These are phyloP conservation scores for Meganola albula DNA, from an alignment of 2,888 invertebrate genomes.

Conservation along the genomic window DNA sequence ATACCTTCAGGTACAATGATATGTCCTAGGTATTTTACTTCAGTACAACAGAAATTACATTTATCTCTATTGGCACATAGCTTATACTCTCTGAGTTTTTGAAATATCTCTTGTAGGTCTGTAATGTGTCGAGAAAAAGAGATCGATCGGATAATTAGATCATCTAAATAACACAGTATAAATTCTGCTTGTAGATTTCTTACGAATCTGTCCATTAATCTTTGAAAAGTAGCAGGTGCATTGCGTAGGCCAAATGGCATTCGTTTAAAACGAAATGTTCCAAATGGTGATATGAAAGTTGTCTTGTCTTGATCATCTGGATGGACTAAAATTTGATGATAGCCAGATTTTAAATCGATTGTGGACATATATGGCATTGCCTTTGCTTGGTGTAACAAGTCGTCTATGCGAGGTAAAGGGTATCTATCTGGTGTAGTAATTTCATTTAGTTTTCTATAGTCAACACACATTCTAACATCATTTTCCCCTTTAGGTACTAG, in stretches of 20 bases:
- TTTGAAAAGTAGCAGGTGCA: constrained; percentile 32
- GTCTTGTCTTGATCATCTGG: constrained; percentile 28
- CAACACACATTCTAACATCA: constrained; percentile 10
- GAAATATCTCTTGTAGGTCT: constrained; percentile 3
- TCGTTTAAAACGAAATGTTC: constrained; percentile 27
- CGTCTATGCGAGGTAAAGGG: constrained; percentile 14
- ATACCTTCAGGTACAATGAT: constrained; percentile 5
- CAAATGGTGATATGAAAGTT: constrained; percentile 29
- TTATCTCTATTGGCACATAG: constrained; percentile 5
- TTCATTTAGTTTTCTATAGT: constrained; percentile 10
- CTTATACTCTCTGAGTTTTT: constrained; percentile 1
- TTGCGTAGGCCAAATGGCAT: constrained; percentile 36
- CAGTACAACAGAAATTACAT: constrained; percentile 5
- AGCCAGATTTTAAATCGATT: constrained; percentile 33
- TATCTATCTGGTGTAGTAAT: constrained; percentile 12
- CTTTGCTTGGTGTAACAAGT: constrained; percentile 9
- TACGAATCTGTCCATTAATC: constrained; percentile 17
- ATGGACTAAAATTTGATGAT: constrained; percentile 34
- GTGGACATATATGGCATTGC: constrained; percentile 13
- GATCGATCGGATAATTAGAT: constrained; percentile 3
- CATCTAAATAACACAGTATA: constrained; percentile 7
- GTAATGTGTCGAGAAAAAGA: constrained; percentile 3
- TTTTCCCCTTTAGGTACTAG: constrained; percentile 9
- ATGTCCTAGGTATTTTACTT: constrained; percentile 7
- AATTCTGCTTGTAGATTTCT: constrained; percentile 2